Evolutionary conservation across 2,888 invertebrate species (phyloP).

Genomic region (Tridacna crocea): DNA sequence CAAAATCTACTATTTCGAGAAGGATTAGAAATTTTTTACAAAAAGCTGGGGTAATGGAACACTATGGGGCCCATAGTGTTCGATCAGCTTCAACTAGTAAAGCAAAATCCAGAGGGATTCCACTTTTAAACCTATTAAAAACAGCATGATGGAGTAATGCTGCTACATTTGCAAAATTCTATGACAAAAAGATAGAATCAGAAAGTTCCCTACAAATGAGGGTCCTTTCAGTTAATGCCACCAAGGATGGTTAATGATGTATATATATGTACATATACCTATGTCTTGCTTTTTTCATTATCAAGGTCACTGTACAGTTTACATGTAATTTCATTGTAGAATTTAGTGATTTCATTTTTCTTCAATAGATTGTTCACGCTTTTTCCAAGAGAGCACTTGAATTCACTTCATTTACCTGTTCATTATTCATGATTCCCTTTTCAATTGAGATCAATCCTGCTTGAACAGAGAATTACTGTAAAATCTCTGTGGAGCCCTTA

Average conservation of each 20-base stretch:
- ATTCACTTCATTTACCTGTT: too few species aligned
- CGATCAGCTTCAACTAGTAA: not conserved
- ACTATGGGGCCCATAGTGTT: not conserved
- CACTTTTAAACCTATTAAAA: not conserved
- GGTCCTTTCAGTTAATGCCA: not conserved
- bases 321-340: not conserved
- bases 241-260: not conserved
- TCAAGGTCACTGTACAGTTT: too few species aligned
- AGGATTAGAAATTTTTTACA: not conserved
- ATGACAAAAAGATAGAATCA: constrained; percentile 10
- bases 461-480: not conserved
- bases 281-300: too few species aligned
- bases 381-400: too few species aligned
- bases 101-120: constrained; percentile 1
- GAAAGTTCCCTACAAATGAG: not conserved
- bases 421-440: too few species aligned
- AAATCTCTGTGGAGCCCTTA: constrained; percentile 2
- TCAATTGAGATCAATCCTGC: too few species aligned
- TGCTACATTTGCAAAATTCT: constrained; percentile 4
- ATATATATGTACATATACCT: too few species aligned
- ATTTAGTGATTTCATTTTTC: not conserved
- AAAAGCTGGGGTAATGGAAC: not conserved
- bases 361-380: too few species aligned
- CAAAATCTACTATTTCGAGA: not conserved
- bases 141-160: constrained; percentile 30